Evolutionary conservation across 2,888 invertebrate genomes (phyloP), one percentile per base, ranked within the genome.

Genomic region (Prenolepis imparis): DNA sequence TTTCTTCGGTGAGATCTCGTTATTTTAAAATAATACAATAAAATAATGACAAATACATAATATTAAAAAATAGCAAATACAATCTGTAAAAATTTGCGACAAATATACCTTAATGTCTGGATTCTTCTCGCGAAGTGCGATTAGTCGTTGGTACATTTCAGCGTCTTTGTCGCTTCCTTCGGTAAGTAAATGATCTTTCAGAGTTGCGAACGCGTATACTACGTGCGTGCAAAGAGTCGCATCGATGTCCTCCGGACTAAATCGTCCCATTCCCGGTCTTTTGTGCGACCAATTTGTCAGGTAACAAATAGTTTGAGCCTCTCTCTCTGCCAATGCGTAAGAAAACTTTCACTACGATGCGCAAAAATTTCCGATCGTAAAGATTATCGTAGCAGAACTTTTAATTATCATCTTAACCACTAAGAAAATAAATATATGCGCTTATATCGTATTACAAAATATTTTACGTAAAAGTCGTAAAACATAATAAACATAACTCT

Each of bases 271-370:
- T 78, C 98, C 98, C 0, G 98, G 98, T 77, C 99, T 96, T 94
- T 99, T 99, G 85, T 98, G 97, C 0, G 99, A 98, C 99, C 99
- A 99, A 91, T 98, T 99, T 1, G 99, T 99, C 94, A 99, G 96
- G 95, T 99, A 99, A 95, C 99, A 99, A 92, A 99, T 97, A 3
- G 98, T 97, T 95, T 98, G 98, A 0, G 98, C 97, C 70, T 97
- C 97, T 61, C 98, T 97, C 89, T 96, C 98, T 98, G 95, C 1
- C 94, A 94, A 89, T 41, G 52, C n/a, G 1, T 32, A 57, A 78
- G 24, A 68, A 68, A 28, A 59, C 11, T 57, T 44, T 68, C 4
- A 68, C 21, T 41, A n/a, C 3, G 0, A 41, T 9, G 9, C 18
- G 8, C 52, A 9, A 5, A 41, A 67, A 57, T 21, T 3, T 39